Evolutionary conservation across 2,888 invertebrate species (phyloP).

Genomic region (Fissipunctia ypsillon): DNA sequence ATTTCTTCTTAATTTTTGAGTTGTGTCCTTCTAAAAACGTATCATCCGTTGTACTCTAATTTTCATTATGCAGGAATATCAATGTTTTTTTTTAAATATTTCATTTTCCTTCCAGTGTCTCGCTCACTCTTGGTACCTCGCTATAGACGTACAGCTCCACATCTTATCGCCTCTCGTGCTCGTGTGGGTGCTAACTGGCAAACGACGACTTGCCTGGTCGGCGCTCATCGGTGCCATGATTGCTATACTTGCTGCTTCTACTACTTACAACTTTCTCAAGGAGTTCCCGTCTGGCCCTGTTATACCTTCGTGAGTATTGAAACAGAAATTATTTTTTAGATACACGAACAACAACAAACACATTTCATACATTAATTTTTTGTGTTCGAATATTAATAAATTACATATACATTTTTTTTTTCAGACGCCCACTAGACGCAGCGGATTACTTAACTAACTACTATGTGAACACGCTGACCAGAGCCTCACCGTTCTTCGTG

Average conservation of each 20-base stretch:
- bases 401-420: slow-evolving; percentile 9
- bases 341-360: background rate
- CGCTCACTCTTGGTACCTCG: slow-evolving; percentile 81
- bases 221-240: slow-evolving; percentile 69
- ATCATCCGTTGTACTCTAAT: background rate
- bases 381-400: background rate
- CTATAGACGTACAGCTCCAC: slow-evolving; percentile 82
- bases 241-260: slow-evolving; percentile 67
- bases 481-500: slow-evolving; percentile 80
- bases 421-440: slow-evolving; percentile 62
- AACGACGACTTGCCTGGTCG: slow-evolving; percentile 72
- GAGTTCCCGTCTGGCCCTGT: slow-evolving; percentile 70
- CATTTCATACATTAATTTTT: background rate
- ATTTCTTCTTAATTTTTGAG: background rate
- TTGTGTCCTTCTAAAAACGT: background rate
- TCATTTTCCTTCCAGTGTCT: slow-evolving; percentile 76
- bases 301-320: slow-evolving; percentile 72
- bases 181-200: slow-evolving; percentile 76
- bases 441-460: slow-evolving; percentile 66
- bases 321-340: background rate
- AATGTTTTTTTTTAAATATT: background rate
- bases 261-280: slow-evolving; percentile 74
- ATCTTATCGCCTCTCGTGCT: slow-evolving; percentile 80
- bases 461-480: slow-evolving; percentile 77
- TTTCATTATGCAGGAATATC: background rate